Conservation (phyloP, 2,113 vertebrate genomes). For the Alligator mississippiensis region DNA sequence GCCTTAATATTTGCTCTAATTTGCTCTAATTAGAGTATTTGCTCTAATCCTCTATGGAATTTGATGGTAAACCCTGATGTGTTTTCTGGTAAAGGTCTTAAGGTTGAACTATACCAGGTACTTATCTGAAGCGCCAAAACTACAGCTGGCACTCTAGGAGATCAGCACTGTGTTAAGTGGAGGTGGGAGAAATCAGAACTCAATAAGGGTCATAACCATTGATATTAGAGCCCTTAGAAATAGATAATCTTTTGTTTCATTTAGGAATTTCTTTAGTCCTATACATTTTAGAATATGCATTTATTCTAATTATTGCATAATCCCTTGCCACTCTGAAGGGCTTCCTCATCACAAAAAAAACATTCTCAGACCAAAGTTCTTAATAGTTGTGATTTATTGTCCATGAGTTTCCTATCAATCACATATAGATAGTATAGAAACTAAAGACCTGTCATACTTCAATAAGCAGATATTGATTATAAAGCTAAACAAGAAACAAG, state of each 20-base stretch:
- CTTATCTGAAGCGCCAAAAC: slow-evolving; percentile 16
- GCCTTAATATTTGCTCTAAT: slow-evolving; percentile 49
- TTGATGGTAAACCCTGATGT: slow-evolving; percentile 63
- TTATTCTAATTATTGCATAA: slow-evolving; percentile 2
- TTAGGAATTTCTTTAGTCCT: neutral
- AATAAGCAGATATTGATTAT: neutral
- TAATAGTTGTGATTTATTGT: neutral
- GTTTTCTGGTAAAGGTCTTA: slow-evolving; percentile 58
- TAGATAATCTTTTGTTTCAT: neutral
- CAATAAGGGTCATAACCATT: neutral
- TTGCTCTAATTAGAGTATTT: too few species aligned
- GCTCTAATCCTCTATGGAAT: slow-evolving; percentile 53
- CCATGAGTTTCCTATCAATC: neutral
- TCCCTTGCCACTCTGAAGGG: neutral
- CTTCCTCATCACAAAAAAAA: rapidly evolving
- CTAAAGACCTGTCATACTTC: neutral
- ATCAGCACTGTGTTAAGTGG: neutral
- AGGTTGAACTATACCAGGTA: slow-evolving; percentile 40
- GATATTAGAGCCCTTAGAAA: slow-evolving; percentile 23
- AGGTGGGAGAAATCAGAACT: slow-evolving; percentile 26
- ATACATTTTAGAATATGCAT: neutral
- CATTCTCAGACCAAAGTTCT: neutral
- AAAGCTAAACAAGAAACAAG: too few species aligned
- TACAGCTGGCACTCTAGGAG: neutral
- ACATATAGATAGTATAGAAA: neutral